Conservation (phyloP, 2,888 invertebrate species). For the Choreutis nemorana region DNA sequence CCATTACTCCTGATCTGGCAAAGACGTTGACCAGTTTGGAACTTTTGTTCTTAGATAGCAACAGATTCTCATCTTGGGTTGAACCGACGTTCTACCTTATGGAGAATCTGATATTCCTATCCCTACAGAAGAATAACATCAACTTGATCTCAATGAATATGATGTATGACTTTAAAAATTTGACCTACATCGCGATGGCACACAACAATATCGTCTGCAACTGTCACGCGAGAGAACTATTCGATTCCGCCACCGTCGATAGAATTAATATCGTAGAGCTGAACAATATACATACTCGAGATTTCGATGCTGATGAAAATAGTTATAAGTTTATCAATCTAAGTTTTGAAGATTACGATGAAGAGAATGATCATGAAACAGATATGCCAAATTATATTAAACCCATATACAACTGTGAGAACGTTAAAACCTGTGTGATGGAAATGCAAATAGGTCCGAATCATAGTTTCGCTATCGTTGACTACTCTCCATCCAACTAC, state of each 20-base stretch:
- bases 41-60: constrained; percentile 57
- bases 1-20: constrained; percentile 27
- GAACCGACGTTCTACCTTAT: constrained; percentile 35
- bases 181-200: constrained; percentile 57
- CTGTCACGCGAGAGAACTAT: constrained; percentile 60
- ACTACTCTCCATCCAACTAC: constrained; percentile 21
- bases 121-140: constrained; percentile 60
- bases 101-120: constrained; percentile 39
- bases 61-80: constrained; percentile 67
- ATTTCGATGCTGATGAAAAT: too few species aligned
- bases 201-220: constrained; percentile 69
- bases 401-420: constrained; percentile 11
- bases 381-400: constrained; percentile 14
- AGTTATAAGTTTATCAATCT: too few species aligned
- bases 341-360: constrained; percentile 25
- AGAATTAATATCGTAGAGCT: too few species aligned
- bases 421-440: constrained; percentile 8
- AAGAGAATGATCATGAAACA: constrained; percentile 16
- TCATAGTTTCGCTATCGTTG: constrained; percentile 27
- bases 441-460: constrained; percentile 13
- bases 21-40: constrained; percentile 36
- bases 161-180: constrained; percentile 54
- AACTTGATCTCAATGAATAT: constrained; percentile 64
- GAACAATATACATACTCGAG: too few species aligned
- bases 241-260: constrained; percentile 49